Evolutionary conservation across 2,113 vertebrate species (phyloP).

Genomic region (Chloropsis hardwickii): DNA sequence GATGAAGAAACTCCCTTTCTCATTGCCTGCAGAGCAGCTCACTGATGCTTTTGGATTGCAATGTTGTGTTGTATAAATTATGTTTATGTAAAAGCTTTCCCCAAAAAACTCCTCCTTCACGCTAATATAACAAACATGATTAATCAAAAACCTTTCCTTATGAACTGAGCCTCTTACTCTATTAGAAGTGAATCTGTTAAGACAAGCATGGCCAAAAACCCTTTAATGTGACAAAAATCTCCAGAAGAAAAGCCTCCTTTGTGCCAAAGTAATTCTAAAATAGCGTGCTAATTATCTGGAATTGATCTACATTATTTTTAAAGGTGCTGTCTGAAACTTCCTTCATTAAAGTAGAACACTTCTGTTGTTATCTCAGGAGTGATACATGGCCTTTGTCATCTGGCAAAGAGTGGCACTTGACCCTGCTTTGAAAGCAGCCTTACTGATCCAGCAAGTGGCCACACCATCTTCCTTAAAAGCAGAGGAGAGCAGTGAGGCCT

Average conservation of each 20-base stretch:
- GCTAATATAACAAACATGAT: neutral
- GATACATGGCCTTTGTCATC: neutral
- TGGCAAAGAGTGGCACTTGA: neutral
- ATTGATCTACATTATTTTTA: neutral
- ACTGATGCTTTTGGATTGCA: neutral
- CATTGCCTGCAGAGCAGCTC: neutral
- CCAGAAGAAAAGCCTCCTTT: neutral
- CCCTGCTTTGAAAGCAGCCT: neutral
- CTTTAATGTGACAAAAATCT: neutral
- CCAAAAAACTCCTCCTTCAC: neutral
- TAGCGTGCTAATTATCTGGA: neutral
- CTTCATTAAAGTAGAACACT: neutral
- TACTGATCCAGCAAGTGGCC: neutral
- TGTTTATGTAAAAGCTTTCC: conserved; percentile 4
- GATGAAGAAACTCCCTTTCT: neutral
- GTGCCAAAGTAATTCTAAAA: neutral
- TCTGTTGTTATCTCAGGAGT: neutral
- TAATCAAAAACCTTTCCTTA: neutral
- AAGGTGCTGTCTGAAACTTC: neutral
- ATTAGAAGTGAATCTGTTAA: neutral
- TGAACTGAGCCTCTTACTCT: neutral
- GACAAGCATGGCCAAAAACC: neutral
- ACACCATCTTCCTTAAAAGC: neutral
- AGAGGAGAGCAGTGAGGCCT: neutral
- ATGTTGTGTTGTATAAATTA: neutral